Evolutionary conservation across 2,888 invertebrate genomes (phyloP), one percentile per base, ranked within the genome.

Genomic region (Chorisops tibialis): DNA sequence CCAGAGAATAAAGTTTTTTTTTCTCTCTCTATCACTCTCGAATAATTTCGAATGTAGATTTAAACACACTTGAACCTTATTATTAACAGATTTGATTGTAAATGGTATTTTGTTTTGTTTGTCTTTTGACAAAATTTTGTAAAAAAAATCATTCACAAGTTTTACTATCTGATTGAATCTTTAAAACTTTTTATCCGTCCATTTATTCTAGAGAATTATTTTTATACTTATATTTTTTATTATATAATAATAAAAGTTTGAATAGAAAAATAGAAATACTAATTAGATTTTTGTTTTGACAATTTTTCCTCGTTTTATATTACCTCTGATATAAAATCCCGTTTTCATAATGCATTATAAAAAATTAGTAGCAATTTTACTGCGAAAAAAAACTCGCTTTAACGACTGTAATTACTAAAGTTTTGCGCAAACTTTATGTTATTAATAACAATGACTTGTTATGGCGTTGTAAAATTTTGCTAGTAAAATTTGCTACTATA

Each of bases 1-100:
- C n/a, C 7, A 7, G 35, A 4, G 19, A 52, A 3, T 18, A 45
- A 21, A 22, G 11, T n/a, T 35, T 22, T 48, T 38, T 21, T 12
- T 2, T 9, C 21, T 30, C 39, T 49, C 38, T 47, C 11, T 30
- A 18, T 30, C 16, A 18, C 52, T 38, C 22, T 41, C 18, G 18
- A 39, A 54, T 14, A 14, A 24, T 22, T 12, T 52, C 52, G 39
- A 54, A 54, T 54, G 9, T 54, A 54, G 54, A 22, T 41, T 45
- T 54, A 43, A 43, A 43, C 56, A 56, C 56, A 39, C 24, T n/a
- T 54, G 30, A 19, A 12, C 21, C 47, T 47, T 50, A 35, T 7
- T 12, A n/a, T 41, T 14, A 14, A 41, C n/a, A 12, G 6, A 2
- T 41, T 11, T 14, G n/a, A 41, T 12, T 14, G 41, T 1, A 16